phyloP scores from a whole-genome alignment of 1,140 invertebrate genomes.

The Hydropsyche tenuis region DNA sequence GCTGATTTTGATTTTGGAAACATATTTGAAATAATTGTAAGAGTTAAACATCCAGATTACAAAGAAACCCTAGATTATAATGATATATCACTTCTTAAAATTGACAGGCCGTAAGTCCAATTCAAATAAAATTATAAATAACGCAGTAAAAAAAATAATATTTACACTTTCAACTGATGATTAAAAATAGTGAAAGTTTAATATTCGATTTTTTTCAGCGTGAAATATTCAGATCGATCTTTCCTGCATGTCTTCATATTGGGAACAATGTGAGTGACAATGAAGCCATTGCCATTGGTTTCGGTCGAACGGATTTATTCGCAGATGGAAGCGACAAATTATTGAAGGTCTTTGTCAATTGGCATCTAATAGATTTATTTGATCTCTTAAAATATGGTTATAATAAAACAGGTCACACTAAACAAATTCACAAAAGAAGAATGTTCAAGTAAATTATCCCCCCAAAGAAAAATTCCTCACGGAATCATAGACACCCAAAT shows the following conservation, averaged over 20 bases:
- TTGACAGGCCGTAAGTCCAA: constrained; percentile 31
- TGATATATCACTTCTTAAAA: constrained; percentile 49
- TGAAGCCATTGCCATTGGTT: constrained; percentile 42
- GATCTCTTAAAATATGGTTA: too few relatives aligned
- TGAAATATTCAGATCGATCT: constrained; percentile 30
- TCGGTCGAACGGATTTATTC: constrained; percentile 32
- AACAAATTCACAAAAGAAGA: constrained; percentile 12
- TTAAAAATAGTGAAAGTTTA: too few relatives aligned
- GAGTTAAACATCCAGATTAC: constrained; percentile 46
- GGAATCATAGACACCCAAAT: neutral
- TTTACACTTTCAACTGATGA: too few relatives aligned
- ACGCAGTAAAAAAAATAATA: too few relatives aligned
- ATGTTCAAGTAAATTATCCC: neutral
- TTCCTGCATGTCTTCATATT: constrained; percentile 48
- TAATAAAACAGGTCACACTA: neutral
- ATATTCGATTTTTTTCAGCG: constrained; percentile 23
- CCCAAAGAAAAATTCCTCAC: neutral
- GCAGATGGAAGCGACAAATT: constrained; percentile 31
- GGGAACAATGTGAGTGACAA: constrained; percentile 19
- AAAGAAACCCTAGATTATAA: constrained; percentile 35
- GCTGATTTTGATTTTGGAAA: neutral
- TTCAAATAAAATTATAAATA: too few relatives aligned
- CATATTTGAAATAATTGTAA: neutral
- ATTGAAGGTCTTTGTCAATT: constrained; percentile 28
- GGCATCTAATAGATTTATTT: too few relatives aligned